Evolutionary conservation across 1,140 invertebrate genomes (phyloP).

Genomic region (Lysiphlebus fabarum): DNA sequence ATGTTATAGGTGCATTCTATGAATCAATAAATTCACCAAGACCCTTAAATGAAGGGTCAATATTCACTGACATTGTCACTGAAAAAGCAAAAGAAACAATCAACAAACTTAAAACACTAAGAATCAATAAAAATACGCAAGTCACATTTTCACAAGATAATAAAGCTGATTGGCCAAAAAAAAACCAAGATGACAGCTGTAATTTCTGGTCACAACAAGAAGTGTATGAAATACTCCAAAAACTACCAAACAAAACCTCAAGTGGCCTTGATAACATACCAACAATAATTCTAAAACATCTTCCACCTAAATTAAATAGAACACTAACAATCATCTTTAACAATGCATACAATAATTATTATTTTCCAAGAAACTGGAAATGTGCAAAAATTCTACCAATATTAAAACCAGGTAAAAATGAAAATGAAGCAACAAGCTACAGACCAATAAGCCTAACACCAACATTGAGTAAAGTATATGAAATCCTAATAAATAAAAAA

Average conservation of each 20-base stretch:
- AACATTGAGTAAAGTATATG: slow-evolving; percentile 33
- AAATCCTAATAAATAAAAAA: slow-evolving; percentile 26
- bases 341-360: slow-evolving; percentile 18
- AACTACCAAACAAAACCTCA: slow-evolving; percentile 27
- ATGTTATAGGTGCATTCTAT: slow-evolving; percentile 12
- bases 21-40: slow-evolving; percentile 21
- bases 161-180: slow-evolving; percentile 22
- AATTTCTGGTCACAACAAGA: background rate
- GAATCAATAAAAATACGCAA: slow-evolving; percentile 5
- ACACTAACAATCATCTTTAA: slow-evolving; percentile 22
- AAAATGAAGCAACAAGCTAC: slow-evolving; percentile 18
- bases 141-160: slow-evolving; percentile 15
- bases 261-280: slow-evolving; percentile 23
- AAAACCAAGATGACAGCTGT: background rate
- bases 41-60: slow-evolving; percentile 11
- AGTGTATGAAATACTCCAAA: slow-evolving; percentile 20
- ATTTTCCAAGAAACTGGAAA: slow-evolving; percentile 31
- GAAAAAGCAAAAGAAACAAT: slow-evolving; percentile 9
- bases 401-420: slow-evolving; percentile 26
- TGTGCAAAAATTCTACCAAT: slow-evolving; percentile 28
- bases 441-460: slow-evolving; percentile 29
- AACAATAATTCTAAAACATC: slow-evolving; percentile 19
- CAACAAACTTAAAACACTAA: background rate
- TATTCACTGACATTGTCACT: slow-evolving; percentile 10
- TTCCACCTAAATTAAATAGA: slow-evolving; percentile 17